Evolutionary conservation across 2,113 vertebrate species (phyloP), one percentile per base, ranked within the genome.

Genomic region (Mesitornis unicolor): DNA sequence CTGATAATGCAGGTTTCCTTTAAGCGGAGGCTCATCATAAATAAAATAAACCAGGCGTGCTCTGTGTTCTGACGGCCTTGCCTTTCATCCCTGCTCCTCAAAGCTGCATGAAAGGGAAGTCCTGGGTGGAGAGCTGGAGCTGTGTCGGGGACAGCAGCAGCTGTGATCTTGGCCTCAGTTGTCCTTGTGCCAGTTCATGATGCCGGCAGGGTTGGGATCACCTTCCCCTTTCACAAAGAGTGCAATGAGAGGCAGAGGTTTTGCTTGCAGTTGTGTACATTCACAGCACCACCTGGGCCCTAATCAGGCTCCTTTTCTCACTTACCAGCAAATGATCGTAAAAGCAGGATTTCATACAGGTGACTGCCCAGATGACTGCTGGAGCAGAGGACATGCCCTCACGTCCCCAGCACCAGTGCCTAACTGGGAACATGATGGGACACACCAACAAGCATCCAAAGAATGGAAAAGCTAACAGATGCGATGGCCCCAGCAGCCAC

Each of bases 11-110:
- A 36, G 68, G 56, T 86, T 94, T 96, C 83, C 92, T 96, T 96
- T 92, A 96, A 96, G 96, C 17, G 2, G 90, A 81, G 53, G 35
- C 92, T 51, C 92, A 92, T 92, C 93, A 93, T 42, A 96, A 96
- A 82, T 91, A 96, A 97, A 97, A 96, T 82, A 97, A 97, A 95
- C 93, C 91, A 94, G 95, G 88, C 90, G 0, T 31, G 85, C 75
- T 95, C 86, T 93, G 87, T 94, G 89, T 79, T 95, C 84, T 71
- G 83, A 92, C 64, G 36, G 21, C 47, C 68, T n/a, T 21, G 78
- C 75, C 96, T 96, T 95, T 96, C 92, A 93, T 96, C 93, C 85
- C n/a, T 0, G 3, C 68, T 81, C 77, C 90, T 94, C 93, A 90
- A 95, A 96, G 95, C 75, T 1, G 1, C 2, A 0, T 1, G 17